These are phyloP conservation scores for Macrotis lagotis DNA, from an alignment of 2,113 vertebrate species.

Conservation along the genomic window DNA sequence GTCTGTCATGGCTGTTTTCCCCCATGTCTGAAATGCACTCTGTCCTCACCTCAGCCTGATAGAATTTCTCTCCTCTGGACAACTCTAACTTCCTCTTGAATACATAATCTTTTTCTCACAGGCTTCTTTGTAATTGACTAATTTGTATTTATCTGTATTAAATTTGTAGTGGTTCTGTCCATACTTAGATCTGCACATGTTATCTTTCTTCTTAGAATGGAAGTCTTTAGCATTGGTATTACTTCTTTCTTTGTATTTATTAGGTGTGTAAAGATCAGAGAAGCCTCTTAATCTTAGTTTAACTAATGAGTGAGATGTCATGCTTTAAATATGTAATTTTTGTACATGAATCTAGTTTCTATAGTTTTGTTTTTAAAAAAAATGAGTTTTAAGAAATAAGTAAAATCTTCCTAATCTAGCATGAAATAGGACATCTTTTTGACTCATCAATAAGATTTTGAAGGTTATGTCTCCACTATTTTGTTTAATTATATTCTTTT, in stretches of 20 bases:
- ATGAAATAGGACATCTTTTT: slow-evolving; percentile 16
- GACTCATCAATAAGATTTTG: not conserved
- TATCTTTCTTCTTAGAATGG: not conserved
- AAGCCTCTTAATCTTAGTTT: not conserved
- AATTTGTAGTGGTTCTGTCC: not conserved
- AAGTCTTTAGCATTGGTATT: not conserved
- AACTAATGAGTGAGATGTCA: not conserved
- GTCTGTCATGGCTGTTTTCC: not conserved
- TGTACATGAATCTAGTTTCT: not conserved
- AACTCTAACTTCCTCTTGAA: not conserved
- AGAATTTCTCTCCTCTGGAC: not conserved
- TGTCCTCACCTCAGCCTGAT: not conserved
- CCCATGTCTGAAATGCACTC: not conserved
- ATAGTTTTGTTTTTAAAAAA: not conserved
- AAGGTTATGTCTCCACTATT: slow-evolving; percentile 23
- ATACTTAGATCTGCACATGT: not conserved
- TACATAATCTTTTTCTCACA: not conserved
- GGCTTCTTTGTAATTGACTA: not conserved
- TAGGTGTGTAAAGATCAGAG: not conserved
- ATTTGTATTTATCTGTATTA: not conserved
- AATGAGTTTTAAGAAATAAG: not conserved
- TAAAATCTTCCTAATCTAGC: slow-evolving; percentile 30
- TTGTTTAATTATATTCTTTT: slow-evolving; percentile 36
- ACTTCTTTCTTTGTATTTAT: not conserved
- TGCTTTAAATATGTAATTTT: not conserved